These are phyloP conservation scores for Drosophila borealis DNA, from an alignment of 2,888 invertebrate genomes.

Conservation along the genomic window DNA sequence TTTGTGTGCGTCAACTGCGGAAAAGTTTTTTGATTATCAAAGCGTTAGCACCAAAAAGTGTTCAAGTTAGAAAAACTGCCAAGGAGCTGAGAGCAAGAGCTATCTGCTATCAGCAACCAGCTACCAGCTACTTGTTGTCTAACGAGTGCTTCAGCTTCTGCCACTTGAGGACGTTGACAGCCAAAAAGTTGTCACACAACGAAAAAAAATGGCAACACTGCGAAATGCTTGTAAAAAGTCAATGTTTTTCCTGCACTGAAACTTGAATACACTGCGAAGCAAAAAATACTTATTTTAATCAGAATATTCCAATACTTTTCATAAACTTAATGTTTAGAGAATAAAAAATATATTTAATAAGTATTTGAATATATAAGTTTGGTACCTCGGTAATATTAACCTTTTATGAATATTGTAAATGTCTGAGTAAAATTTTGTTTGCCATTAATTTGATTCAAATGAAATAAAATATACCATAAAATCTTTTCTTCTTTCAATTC, in stretches of 20 bases:
- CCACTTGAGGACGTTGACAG: conserved; percentile 63
- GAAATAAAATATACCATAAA: too few relatives aligned
- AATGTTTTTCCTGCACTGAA: conserved; percentile 7
- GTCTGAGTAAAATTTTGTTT: too few relatives aligned
- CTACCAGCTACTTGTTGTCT: conserved; percentile 70
- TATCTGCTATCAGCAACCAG: conserved; percentile 37
- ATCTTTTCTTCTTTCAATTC: too few relatives aligned
- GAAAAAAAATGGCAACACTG: conserved; percentile 63
- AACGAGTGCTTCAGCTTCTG: conserved; percentile 54
- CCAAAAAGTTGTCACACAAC: conserved; percentile 65
- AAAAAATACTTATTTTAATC: too few relatives aligned
- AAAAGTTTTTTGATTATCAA: conserved; percentile 79
- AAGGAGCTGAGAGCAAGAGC: conserved; percentile 30
- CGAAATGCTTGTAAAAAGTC: conserved; percentile 48
- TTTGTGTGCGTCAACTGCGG: conserved; percentile 75
- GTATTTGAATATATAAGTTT: too few relatives aligned
- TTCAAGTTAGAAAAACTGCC: conserved; percentile 63
- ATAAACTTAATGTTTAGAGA: too few relatives aligned
- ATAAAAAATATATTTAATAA: too few relatives aligned
- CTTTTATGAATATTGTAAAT: too few relatives aligned
- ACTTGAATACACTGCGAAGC: conserved; percentile 39
- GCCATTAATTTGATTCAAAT: too few relatives aligned
- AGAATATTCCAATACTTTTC: too few relatives aligned
- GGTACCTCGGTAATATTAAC: too few relatives aligned
- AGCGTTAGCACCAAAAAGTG: conserved; percentile 78